Percentiles rank a stretch among this genome's conserved stretches.
phyloP scores from a whole-genome alignment of 2,113 vertebrate species.

The Synchiropus splendidus region DNA sequence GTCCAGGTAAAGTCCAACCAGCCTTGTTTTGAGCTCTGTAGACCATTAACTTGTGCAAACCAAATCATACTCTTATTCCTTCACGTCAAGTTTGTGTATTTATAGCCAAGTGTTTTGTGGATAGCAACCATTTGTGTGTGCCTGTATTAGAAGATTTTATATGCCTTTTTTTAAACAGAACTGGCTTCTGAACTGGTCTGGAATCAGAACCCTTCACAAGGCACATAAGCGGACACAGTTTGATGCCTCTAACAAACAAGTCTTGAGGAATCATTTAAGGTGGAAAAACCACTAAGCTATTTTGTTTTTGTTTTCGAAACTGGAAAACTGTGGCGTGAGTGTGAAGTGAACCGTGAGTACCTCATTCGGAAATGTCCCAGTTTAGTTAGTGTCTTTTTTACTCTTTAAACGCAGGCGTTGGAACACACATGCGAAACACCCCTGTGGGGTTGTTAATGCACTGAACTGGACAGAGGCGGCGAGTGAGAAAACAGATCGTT shows the following conservation, averaged over 20 bases:
- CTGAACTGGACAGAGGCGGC: conserved; percentile 50
- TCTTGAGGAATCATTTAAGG: conserved; percentile 41
- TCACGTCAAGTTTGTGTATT: conserved; percentile 53
- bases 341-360: conserved; percentile 65
- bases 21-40: conserved; percentile 1
- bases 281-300: conserved; percentile 62
- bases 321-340: conserved; percentile 50
- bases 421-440: conserved; percentile 55
- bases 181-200: conserved; percentile 19
- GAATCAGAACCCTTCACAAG: conserved; percentile 21
- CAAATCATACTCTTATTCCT: conserved; percentile 16
- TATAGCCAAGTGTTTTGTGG: conserved; percentile 49
- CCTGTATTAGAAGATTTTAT: conserved; percentile 12
- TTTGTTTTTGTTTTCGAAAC: conserved; percentile 33
- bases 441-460: conserved; percentile 61
- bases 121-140: conserved; percentile 14
- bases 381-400: conserved; percentile 45
- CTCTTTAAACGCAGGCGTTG: conserved; percentile 64
- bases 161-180: conserved; percentile 17
- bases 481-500: conserved; percentile 14
- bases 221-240: conserved; percentile 34
- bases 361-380: conserved; percentile 61
- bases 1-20: background rate
- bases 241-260: conserved; percentile 17
- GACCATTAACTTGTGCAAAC: conserved; percentile 2